phyloP scores from a whole-genome alignment of 37 sponge, comb jelly and placozoan species.

The Halichondria panicea region DNA sequence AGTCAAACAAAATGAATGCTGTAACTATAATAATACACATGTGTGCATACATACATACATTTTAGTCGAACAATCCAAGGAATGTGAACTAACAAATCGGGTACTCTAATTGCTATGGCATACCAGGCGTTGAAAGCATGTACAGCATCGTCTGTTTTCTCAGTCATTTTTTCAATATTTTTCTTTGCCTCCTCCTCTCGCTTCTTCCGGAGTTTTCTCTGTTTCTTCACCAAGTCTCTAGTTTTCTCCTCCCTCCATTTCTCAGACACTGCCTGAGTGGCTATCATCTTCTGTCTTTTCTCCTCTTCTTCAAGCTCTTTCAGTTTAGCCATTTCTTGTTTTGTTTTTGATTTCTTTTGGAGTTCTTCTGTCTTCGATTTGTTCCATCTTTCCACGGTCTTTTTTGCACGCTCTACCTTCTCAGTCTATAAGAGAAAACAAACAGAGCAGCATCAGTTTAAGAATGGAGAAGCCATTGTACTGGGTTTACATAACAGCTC shows the following conservation, averaged over 20 bases:
- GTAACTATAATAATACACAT: too few relatives aligned
- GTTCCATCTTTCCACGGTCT: conserved; percentile 20
- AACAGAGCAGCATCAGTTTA: too few relatives aligned
- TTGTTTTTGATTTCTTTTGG: conserved; percentile 10
- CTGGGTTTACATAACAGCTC: background rate
- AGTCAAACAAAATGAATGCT: too few relatives aligned
- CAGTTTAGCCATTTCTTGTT: conserved; percentile 7
- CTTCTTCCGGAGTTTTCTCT: conserved; percentile 7
- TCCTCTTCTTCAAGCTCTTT: conserved; percentile 8
- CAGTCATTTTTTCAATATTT: background rate
- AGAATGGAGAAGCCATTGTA: too few relatives aligned
- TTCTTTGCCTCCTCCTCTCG: conserved; percentile 16
- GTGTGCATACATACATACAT: too few relatives aligned
- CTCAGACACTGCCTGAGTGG: background rate
- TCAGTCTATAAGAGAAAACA: background rate
- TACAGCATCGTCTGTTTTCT: conserved; percentile 1
- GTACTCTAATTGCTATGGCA: too few relatives aligned
- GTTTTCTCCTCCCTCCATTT: conserved; percentile 3
- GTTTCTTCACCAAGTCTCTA: conserved; percentile 7
- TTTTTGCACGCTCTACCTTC: background rate
- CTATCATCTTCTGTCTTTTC: conserved; percentile 20
- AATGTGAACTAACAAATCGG: too few relatives aligned
- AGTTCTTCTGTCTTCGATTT: conserved; percentile 14
- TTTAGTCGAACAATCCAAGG: too few relatives aligned
- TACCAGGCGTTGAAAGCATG: conserved; percentile 31